Evolutionary conservation across 2,797 vertebrate genomes (phyloP).

Genomic region (Rhyacichthys aspro): DNA sequence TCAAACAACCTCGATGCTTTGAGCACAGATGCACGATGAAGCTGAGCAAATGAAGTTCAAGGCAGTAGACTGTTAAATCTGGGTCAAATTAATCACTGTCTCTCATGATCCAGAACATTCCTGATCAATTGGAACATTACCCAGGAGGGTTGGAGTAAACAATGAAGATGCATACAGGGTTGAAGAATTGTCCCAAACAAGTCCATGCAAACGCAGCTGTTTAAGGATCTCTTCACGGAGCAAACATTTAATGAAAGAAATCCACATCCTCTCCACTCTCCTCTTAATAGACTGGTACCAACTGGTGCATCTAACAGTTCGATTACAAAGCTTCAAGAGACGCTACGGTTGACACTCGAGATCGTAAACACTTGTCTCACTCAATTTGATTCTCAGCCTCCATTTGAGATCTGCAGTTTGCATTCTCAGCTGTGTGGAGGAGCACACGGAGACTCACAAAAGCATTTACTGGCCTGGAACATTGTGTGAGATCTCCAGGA

Average conservation of each 20-base stretch:
- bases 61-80: slow-evolving; percentile 21
- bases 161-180: slow-evolving; percentile 2
- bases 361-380: slow-evolving; percentile 65
- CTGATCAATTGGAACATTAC: slow-evolving; percentile 34
- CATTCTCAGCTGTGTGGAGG: slow-evolving; percentile 78
- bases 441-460: slow-evolving; percentile 67
- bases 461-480: slow-evolving; percentile 72
- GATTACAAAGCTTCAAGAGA: slow-evolving; percentile 41
- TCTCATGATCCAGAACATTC: slow-evolving; percentile 46
- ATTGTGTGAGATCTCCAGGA: slow-evolving; percentile 65
- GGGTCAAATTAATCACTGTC: slow-evolving; percentile 45
- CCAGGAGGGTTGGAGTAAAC: slow-evolving; percentile 17
- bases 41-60: slow-evolving; percentile 23
- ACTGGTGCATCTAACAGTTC: slow-evolving; percentile 44
- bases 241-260: slow-evolving; percentile 29
- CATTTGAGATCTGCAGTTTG: slow-evolving; percentile 66
- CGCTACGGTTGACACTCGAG: slow-evolving; percentile 55
- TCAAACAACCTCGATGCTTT: slow-evolving; percentile 40
- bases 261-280: slow-evolving; percentile 29
- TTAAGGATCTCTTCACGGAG: slow-evolving; percentile 25
- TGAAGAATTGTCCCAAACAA: slow-evolving; percentile 14
- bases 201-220: slow-evolving; percentile 48
- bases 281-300: slow-evolving; percentile 28
- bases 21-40: slow-evolving; percentile 29
- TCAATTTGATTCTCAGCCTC: slow-evolving; percentile 59